Base-by-base conservation (phyloP, 2,797 vertebrate genomes). In the Numenius phaeopus region DNA sequence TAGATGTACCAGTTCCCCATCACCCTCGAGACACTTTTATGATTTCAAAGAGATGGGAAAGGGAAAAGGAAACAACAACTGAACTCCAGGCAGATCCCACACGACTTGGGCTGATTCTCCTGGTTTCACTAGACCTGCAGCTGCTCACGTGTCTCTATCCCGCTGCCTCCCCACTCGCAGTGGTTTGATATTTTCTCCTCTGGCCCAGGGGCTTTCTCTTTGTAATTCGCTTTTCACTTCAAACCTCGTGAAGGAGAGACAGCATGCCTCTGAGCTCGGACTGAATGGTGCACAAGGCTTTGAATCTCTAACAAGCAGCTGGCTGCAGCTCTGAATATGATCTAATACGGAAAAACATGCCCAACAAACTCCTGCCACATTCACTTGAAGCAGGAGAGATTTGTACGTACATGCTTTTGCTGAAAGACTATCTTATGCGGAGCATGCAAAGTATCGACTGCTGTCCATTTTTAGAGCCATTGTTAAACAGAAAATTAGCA, bases 391-490 rank as follows among this genome's bases (percentile, higher is more conserved):
- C 64, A 59, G 80, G 39, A 93, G 88, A 78, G 81, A 96, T 95
- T 96, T 94, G 83, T 85, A 90, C 1, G 1, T 95, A 95, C 94
- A 79, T 11, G 70, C 91, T 81, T 89, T 90, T 69, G 64, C 87
- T 97, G 87, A 90, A 96, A 97, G 87, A 67, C 84, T 87, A 11
- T 19, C 66, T 92, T 90, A 93, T 95, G 91, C 58, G 2, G 80
- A 80, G 50, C 75, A 92, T 95, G 79, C 86, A 90, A 93, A 90
- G 83, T 94, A 90, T 87, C 14, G 42, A 72, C 61, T 82, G 84
- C 75, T 82, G 81, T 78, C 90, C 76, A n/a, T 94, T 96, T 96
- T 96, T 95, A 94, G 93, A 90, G 80, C 80, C 90, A 90, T 81
- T 94, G 72, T 97, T 83, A 50, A 82, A 78, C 70, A 76, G 81